Evolutionary conservation across 1,140 invertebrate species (phyloP).

Genomic region (Chymomyza costata): DNA sequence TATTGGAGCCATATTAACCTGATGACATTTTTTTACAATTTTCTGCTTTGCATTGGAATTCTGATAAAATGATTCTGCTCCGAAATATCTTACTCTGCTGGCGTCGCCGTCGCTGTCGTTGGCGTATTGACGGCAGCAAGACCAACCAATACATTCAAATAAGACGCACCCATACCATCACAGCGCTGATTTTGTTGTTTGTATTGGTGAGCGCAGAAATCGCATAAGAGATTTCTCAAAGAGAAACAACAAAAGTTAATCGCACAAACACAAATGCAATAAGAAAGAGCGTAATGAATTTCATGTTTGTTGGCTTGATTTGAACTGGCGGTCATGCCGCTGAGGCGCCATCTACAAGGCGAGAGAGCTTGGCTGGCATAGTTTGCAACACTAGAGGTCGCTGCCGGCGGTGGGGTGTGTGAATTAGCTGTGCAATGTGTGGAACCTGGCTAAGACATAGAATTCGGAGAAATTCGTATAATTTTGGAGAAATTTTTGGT

Average conservation of each 20-base stretch:
- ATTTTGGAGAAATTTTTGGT: too few species aligned
- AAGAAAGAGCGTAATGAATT: constrained; percentile 10
- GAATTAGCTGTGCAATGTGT: constrained; percentile 8
- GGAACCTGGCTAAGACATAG: constrained; percentile 24
- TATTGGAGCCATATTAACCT: too few species aligned
- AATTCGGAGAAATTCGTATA: too few species aligned
- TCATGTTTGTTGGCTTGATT: neutral
- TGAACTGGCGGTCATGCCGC: constrained; percentile 6
- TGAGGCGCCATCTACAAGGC: constrained; percentile 47
- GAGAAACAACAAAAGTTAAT: constrained; percentile 9
- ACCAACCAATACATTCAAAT: constrained; percentile 57
- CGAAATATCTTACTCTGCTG: constrained; percentile 20
- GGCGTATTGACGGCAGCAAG: constrained; percentile 1
- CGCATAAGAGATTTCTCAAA: too few species aligned
- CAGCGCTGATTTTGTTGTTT: constrained; percentile 12
- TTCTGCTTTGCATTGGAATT: constrained; percentile 31
- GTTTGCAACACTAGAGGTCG: constrained; percentile 47
- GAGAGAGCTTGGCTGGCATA: constrained; percentile 18
- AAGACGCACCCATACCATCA: constrained; percentile 42
- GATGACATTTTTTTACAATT: neutral
- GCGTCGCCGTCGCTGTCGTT: constrained; percentile 21
- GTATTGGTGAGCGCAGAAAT: constrained; percentile 47
- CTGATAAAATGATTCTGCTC: constrained; percentile 44
- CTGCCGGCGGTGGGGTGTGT: constrained; percentile 12
- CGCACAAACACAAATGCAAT: neutral